phyloP scores from a whole-genome alignment of 2,888 invertebrate genomes.

The Caenorhabditis becei region DNA sequence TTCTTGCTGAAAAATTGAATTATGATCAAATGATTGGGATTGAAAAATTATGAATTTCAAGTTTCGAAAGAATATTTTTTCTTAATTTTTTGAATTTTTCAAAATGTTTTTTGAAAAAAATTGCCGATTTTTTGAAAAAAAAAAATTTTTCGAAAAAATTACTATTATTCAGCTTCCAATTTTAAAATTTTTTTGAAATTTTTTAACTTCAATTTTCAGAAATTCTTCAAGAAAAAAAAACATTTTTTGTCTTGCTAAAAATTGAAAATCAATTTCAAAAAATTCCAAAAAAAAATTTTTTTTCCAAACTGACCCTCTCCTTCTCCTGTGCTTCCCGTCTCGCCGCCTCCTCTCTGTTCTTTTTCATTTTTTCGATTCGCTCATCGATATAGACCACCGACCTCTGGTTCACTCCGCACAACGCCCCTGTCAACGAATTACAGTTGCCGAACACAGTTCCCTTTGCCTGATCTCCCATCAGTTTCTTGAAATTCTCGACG shows the following conservation, averaged over 20 bases:
- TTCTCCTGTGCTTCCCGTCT: background rate
- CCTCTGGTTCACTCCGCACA: constrained; percentile 16
- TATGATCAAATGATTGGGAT: too few species aligned
- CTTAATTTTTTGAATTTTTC: too few species aligned
- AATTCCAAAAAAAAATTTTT: too few species aligned
- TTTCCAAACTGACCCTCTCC: background rate
- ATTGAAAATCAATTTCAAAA: too few species aligned
- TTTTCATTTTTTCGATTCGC: background rate
- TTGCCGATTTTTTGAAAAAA: background rate
- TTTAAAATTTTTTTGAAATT: too few species aligned
- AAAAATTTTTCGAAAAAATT: too few species aligned
- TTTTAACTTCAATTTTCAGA: too few species aligned
- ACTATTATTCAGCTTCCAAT: too few species aligned
- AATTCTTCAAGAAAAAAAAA: too few species aligned
- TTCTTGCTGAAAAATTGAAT: constrained; percentile 1
- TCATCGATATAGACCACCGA: background rate
- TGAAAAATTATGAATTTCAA: too few species aligned
- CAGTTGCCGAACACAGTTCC: constrained; percentile 14
- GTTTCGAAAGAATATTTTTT: too few species aligned
- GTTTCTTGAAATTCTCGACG: background rate
- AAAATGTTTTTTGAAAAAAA: constrained; percentile 1
- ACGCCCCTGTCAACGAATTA: background rate
- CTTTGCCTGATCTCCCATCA: background rate
- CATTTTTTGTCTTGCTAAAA: too few species aligned
- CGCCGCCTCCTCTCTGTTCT: background rate